These are phyloP conservation scores for Trididemnum nubilum DNA, from an alignment of 23 tunicate species.

Conservation along the genomic window DNA sequence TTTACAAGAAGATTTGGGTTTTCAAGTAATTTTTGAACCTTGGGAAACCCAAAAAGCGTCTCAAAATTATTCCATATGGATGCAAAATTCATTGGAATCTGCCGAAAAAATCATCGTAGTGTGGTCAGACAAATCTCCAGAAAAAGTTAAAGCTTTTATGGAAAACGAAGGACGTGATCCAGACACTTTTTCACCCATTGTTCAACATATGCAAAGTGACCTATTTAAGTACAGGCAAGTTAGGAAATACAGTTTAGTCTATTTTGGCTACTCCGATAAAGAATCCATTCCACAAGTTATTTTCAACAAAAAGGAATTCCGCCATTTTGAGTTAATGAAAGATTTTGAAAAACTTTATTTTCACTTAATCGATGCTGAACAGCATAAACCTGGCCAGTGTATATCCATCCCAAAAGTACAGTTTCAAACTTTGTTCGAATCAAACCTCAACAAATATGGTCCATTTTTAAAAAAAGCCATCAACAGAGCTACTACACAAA, in stretches of 20 bases:
- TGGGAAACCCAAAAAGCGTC: slow-evolving; percentile 32
- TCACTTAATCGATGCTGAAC: slow-evolving; percentile 28
- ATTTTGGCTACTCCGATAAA: slow-evolving; percentile 42
- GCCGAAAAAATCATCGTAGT: slow-evolving; percentile 55
- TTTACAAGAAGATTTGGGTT: slow-evolving; percentile 63
- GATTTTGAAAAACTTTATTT: slow-evolving; percentile 59
- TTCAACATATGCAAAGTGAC: slow-evolving; percentile 33
- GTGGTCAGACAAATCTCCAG: slow-evolving; percentile 41
- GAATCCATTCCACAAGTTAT: slow-evolving; percentile 24
- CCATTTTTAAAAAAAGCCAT: slow-evolving; percentile 16
- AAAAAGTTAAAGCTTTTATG: not conserved
- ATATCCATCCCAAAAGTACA: not conserved
- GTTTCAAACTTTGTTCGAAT: slow-evolving; percentile 19
- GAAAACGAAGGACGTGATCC: not conserved
- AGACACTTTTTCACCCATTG: slow-evolving; percentile 57
- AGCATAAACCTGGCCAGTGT: slow-evolving; percentile 14
- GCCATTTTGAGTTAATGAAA: slow-evolving; percentile 41
- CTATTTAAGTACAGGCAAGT: slow-evolving; percentile 29
- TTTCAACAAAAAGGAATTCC: slow-evolving; percentile 4
- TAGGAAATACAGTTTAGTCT: slow-evolving; percentile 37
- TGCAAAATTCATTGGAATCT: slow-evolving; percentile 23
- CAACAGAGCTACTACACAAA: not conserved
- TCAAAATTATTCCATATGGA: slow-evolving; percentile 20
- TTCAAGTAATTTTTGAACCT: slow-evolving; percentile 54
- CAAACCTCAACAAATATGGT: slow-evolving; percentile 20